Base-by-base conservation (phyloP, 2,888 invertebrate genomes). In the Osmoderma eremita region DNA sequence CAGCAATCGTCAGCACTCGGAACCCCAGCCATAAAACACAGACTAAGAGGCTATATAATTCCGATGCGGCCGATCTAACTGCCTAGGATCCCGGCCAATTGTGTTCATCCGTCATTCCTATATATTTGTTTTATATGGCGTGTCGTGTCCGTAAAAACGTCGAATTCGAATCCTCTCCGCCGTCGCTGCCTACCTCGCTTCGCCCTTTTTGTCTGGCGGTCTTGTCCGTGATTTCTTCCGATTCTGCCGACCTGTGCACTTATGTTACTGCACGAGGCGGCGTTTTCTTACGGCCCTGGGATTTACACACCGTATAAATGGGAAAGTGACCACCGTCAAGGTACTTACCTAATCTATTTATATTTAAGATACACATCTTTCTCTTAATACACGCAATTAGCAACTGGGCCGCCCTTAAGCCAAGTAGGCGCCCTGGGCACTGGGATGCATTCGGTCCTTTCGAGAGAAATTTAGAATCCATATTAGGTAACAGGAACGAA, bases 61-160 rank as follows among this genome's bases (percentile, higher is more conserved):
- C 75, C 69, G 71, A 70, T 73, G 76, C 62, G 36, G 54, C 74
- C 72, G 74, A 73, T 71, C 76, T 75, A 74, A 75, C 76, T 76
- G 71, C 73, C 73, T 70, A 68, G 72, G 75, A 76, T 74, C 72
- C 75, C 53, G 24, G 74, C 72, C 75, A 76, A 75, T 76, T 76
- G 72, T 75, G 75, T 75, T 75, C 76, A 77, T 78, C 76, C 76
- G 75, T 76, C 75, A 76, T 78, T 74, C 77, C 73, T 75, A 74
- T 76, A 77, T 77, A 77, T 76, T 76, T 77, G 75, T 75, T 76
- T 77, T 77, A 77, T 77, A 75, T 74, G 74, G 72, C 70, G 71
- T 61, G 69, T 70, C 68, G 65, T 63, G 67, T 65, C 68, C 75
- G 72, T 75, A 77, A 76, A 77, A 76, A 76, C 64, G 64, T 42